Evolutionary conservation across 2,888 invertebrate species (phyloP), one percentile per base, ranked within the genome.

Genomic region (Tipula helvola): DNA sequence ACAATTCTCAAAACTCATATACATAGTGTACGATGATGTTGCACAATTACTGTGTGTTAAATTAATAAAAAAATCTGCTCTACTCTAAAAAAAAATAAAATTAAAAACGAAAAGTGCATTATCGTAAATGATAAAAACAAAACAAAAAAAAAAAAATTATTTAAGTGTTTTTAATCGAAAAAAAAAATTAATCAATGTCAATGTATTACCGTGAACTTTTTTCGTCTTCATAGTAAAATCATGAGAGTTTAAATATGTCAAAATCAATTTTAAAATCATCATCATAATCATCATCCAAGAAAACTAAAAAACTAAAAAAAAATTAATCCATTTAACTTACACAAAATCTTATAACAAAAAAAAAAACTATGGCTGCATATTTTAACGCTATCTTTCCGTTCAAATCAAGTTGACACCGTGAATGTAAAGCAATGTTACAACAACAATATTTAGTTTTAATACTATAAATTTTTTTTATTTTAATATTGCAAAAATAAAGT

Each of bases 371-470:
- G 42, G 44, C 47, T 84, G 86, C 86, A 86, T 86, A 86, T 84
- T 86, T 86, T 86, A 84, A 86, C 86, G 86, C 86, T 86, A 86
- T 86, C 86, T 86, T 86, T 86, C 86, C 83, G 86, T 86, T 86
- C 84, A 84, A 42, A 86, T 86, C 86, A 86, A 86, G 84, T 86
- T 86, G 86, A 86, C 86, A 86, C 86, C 42, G 85, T 86, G 36
- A 84, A 86, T 84, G 84, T 86, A 84, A 86, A 84, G 86, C 44
- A 86, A 86, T 86, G 86, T 71, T 28, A 71, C 71, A 71, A 71
- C 71, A 71, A 71, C 71, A 71, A 71, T 10, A 10, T 39, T 39
- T 39, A 39, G 2, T 39, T 39, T 39, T 39, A 39, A 28, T 71
- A 52, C n/a, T n/a, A n/a, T 42, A 47, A 47, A 47, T n/a, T 16